Evolutionary conservation across 2,888 invertebrate genomes (phyloP).

Genomic region (Venusia cambrica): DNA sequence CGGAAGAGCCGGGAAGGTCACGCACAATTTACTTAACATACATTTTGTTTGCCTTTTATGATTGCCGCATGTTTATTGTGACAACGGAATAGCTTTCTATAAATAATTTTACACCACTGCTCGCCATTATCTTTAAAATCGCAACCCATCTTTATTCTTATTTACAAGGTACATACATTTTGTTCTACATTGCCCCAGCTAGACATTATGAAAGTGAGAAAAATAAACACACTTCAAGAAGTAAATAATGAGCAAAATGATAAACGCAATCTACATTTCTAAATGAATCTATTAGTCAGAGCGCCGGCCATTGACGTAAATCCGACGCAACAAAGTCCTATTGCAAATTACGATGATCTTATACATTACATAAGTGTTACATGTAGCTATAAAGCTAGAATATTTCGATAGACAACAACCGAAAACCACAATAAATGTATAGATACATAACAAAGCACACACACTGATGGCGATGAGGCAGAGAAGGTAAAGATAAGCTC

Average conservation of each 20-base stretch:
- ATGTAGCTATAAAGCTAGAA: too few relatives aligned
- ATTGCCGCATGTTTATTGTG: slow-evolving; percentile 34
- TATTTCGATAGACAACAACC: too few relatives aligned
- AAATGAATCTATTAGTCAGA: slow-evolving; percentile 45
- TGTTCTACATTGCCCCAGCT: too few relatives aligned
- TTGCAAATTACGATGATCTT: slow-evolving; percentile 45
- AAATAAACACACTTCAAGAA: background rate
- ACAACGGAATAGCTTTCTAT: slow-evolving; percentile 34
- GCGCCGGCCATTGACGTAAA: slow-evolving; percentile 55
- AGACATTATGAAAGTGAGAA: too few relatives aligned
- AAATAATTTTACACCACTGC: slow-evolving; percentile 18
- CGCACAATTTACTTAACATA: slow-evolving; percentile 50
- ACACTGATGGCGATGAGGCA: too few relatives aligned
- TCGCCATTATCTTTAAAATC: too few relatives aligned
- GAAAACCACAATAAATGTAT: too few relatives aligned
- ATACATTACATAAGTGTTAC: slow-evolving; percentile 38
- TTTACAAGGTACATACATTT: too few relatives aligned
- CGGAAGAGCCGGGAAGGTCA: slow-evolving; percentile 69
- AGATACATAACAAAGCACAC: too few relatives aligned
- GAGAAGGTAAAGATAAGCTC: slow-evolving; percentile 37
- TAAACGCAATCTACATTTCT: slow-evolving; percentile 39
- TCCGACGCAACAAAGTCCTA: slow-evolving; percentile 42
- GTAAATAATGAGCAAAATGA: background rate
- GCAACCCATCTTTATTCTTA: too few relatives aligned
- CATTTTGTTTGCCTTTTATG: slow-evolving; percentile 45